Evolutionary conservation across 2,797 vertebrate species (phyloP), one percentile per base, ranked within the genome.

Genomic region (Masticophis lateralis): DNA sequence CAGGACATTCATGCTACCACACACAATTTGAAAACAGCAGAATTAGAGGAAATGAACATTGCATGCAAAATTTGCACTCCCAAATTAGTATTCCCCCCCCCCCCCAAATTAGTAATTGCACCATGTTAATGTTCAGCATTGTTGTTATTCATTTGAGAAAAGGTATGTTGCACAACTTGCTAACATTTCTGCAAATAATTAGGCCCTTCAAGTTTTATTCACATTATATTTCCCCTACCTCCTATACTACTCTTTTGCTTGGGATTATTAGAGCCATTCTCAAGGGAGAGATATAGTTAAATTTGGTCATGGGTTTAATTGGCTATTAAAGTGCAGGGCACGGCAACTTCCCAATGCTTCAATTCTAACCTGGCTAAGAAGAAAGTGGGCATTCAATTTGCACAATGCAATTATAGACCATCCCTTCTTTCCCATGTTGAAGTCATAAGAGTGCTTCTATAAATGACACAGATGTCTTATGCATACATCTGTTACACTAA

Each of bases 1-100:
- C 95, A 96, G 96, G 97, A 2, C 98, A 98, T 98, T 98, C 98
- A 98, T 98, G 98, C 98, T 98, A 98, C 98, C 98, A 98, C 97
- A 98, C 98, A 98, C 97, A 97, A 95, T 95, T 95, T 93, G 93
- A 95, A 95, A 96, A 96, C 96, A 96, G 97, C 61, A 95, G 96
- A 83, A 94, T 96, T 95, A 93, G 55, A 27, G 18, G 92, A 93
- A 96, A 88, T 95, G 89, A 96, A 43, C 57, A 25, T 86, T 83
- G 97, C 98, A 97, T 97, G 98, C 98, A 98, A 97, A 93, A 97
- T 97, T 97, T 97, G 96, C 95, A 90, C 9, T 27, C 96, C 96
- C 96, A 37, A 96, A 97, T 98, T 98, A 97, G 98, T 97, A 94
- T 97, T 97, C 96, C 96, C 89, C 87, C 10, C 11, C 96, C 96